Percentiles rank a stretch among this genome's conserved stretches.
phyloP scores from a whole-genome alignment of 2,113 vertebrate species.

The Gila orcuttii region DNA sequence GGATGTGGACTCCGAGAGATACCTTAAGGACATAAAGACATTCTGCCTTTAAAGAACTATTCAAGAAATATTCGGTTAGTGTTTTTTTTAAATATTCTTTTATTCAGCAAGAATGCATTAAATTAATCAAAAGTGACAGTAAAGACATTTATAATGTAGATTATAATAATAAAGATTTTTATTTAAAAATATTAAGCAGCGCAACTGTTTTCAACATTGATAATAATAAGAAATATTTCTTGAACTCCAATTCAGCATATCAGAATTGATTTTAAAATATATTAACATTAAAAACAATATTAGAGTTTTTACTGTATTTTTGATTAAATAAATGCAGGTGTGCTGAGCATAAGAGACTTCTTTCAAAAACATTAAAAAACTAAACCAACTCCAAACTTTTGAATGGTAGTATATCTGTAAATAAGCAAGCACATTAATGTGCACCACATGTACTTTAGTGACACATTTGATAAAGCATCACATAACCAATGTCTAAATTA shows the following conservation, averaged over 20 bases:
- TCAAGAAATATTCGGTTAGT: too few relatives aligned
- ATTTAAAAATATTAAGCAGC: too few relatives aligned
- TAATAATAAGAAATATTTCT: neutral
- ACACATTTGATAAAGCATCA: neutral
- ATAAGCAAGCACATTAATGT: neutral
- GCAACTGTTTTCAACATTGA: neutral
- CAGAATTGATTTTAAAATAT: neutral
- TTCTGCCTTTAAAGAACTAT: neutral
- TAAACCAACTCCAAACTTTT: neutral
- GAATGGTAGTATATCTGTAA: neutral
- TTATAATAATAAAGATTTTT: too few relatives aligned
- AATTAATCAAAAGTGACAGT: neutral
- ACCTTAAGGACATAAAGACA: conserved; percentile 70
- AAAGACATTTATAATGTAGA: neutral
- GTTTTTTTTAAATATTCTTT: neutral
- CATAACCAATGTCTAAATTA: neutral
- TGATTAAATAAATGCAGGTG: neutral
- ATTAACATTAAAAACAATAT: neutral
- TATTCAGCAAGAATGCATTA: neutral
- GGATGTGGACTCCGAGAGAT: conserved; percentile 91
- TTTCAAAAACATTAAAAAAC: neutral
- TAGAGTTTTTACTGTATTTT: neutral
- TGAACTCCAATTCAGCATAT: neutral
- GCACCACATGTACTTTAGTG: neutral
- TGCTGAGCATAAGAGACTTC: neutral